Base-by-base conservation (phyloP, 2,797 vertebrate genomes). In the Natrix natrix region DNA sequence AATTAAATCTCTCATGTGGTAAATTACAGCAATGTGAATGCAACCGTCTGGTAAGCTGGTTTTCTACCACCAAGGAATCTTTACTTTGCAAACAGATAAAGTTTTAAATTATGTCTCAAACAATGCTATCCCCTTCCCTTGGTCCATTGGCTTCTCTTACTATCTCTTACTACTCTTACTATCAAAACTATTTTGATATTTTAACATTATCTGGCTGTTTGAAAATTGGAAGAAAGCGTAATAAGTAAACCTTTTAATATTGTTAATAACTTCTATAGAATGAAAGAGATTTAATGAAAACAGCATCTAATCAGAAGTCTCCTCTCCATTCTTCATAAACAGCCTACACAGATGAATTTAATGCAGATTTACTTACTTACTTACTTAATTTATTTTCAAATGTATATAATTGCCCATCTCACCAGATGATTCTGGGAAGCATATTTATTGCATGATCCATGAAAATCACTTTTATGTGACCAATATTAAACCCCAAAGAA, bases 391-490 rank as follows among this genome's bases (percentile, higher is more conserved):
- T 26, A 61, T 61, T 69, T 32, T 32, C n/a, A 69, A 69, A 69
- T 69, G n/a, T 16, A 32, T 69, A 69, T 66, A 66, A n/a, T 66
- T 66, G 63, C 63, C 5, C 28, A n/a, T 32, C 14, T 16, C 6
- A 69, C 14, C 2, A 0, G n/a, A 32, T 69, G 28, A 32, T 32
- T 32, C n/a, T 69, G 14, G n/a, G 66, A n/a, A 13, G 14, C 6
- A 1, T 69, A 96, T 97, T 97, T 97, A 97, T 96, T 98, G 97
- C 97, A 96, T 96, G 97, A 98, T 97, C 98, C 96, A 95, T 97
- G 96, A 98, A 91, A 98, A 98, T 98, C 97, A 97, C 97, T 98
- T 98, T 98, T 97, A 97, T 94, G 95, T 97, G 96, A 97, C 96
- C 95, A 96, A 96, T 97, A 98, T 98, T 98, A 98, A 98, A 96